phyloP scores from a whole-genome alignment of 2,888 invertebrate genomes.

The Orthosia cruda region DNA sequence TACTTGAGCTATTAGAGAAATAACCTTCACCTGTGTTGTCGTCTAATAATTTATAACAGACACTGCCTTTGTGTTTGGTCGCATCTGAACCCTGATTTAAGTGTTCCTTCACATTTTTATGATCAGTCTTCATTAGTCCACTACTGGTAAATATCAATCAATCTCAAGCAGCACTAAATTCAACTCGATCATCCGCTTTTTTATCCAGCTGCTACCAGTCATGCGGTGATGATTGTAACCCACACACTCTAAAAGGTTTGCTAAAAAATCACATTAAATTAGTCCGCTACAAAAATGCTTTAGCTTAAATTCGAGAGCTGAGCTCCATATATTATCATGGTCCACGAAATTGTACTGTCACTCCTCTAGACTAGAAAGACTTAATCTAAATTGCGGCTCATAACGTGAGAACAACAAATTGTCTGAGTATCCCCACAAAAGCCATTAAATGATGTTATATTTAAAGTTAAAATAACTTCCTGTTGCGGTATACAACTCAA shows the following conservation, averaged over 20 bases:
- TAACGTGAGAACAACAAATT: slow-evolving; percentile 16
- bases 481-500: slow-evolving; percentile 48
- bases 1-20: slow-evolving; percentile 19
- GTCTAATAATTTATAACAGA: too few relatives aligned
- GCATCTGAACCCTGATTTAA: too few relatives aligned
- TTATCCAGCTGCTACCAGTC: background rate
- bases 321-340: background rate
- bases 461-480: slow-evolving; percentile 48
- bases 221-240: background rate
- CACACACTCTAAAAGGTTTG: too few relatives aligned
- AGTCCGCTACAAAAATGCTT: background rate
- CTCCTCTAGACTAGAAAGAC: background rate
- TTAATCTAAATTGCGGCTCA: background rate
- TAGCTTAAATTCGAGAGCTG: background rate
- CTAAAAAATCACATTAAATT: background rate
- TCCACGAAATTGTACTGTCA: background rate
- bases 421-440: slow-evolving; percentile 39
- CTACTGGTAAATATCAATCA: background rate
- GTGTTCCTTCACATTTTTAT: background rate
- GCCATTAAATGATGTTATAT: slow-evolving; percentile 24
- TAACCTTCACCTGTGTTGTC: slow-evolving; percentile 7
- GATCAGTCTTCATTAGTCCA: too few relatives aligned
- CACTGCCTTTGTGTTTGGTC: background rate
- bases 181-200: background rate
- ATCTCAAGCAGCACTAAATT: too few relatives aligned